Evolutionary conservation across 2,888 invertebrate genomes (phyloP), one percentile per base, ranked within the genome.

Genomic region (Tryphoninae sp.): DNA sequence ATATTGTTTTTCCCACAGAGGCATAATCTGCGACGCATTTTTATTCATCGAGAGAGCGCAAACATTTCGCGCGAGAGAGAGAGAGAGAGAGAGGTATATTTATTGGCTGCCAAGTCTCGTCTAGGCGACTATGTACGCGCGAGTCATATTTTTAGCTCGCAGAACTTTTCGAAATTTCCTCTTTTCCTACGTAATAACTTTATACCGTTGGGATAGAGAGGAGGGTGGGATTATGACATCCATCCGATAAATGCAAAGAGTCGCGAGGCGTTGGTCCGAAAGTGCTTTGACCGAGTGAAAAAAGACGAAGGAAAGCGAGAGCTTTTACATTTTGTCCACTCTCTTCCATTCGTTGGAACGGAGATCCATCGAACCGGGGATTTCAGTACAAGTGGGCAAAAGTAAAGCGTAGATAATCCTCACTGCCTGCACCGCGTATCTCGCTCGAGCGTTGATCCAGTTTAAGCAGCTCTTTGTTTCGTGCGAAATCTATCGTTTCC

Each of bases 351-450:
- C 33, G 33, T 33, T 33, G 33, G 6, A 33, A 23, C 16, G 13
- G 11, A 42, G 51, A 68, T 51, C 51, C 69, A 45, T 68, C 26
- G 61, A 62, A 61, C 62, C 33, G 68, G 68, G 55, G 75, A 72
- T 78, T 69, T 71, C 11, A 67, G 40, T 49, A 19, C 23, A 59
- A 64, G 45, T 58, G 45, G n/a, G 72, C 13, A 11, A 78, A 79
- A 55, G 51, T 51, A 58, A 61, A 75, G 59, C 69, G 69, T 40
- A 13, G 16, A 74, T 81, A 82, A 82, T 79, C 78, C 82, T 23
- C 40, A 26, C 22, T 19, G 26, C 19, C 61, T n/a, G 23, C 1
- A 2, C 16, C 40, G 9, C 42, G 22, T 23, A 26, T 58, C 58
- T 49, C 49, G 51, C 65, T 33, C 11, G 55, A 40, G 11, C 9